Evolutionary conservation across 2,888 invertebrate species (phyloP).

Genomic region (Spodoptera picta): DNA sequence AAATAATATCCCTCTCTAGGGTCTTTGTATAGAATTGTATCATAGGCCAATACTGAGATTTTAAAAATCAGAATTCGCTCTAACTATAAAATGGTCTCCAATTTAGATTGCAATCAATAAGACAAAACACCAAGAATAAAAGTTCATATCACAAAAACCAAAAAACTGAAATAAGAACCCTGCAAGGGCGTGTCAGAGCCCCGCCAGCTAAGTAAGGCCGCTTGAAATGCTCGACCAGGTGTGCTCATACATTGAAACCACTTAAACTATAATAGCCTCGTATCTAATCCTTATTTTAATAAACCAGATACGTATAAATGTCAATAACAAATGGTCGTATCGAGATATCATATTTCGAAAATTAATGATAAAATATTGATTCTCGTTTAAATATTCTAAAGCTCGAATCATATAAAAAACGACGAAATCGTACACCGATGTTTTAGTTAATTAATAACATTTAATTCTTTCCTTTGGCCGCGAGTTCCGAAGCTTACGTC

Average conservation of each 20-base stretch:
- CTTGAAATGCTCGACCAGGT: conserved; percentile 37
- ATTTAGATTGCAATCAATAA: too few relatives aligned
- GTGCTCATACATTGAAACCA: conserved; percentile 38
- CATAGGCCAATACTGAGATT: too few relatives aligned
- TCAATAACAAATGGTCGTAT: conserved; percentile 44
- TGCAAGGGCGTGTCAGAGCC: conserved; percentile 1
- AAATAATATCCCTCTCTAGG: too few relatives aligned
- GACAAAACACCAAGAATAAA: too few relatives aligned
- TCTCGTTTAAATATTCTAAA: conserved; percentile 31
- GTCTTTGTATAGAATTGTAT: too few relatives aligned
- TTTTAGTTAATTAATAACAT: conserved; percentile 47
- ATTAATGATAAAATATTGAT: conserved; percentile 48
- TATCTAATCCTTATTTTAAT: conserved; percentile 45
- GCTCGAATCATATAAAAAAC: conserved; percentile 44
- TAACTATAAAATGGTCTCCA: too few relatives aligned
- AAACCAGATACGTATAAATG: conserved; percentile 50
- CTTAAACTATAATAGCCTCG: conserved; percentile 35
- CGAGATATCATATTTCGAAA: conserved; percentile 53
- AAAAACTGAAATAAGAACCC: neutral
- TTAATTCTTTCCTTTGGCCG: conserved; percentile 38
- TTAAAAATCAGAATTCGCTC: too few relatives aligned
- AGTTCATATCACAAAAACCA: neutral
- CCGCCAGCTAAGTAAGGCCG: conserved; percentile 17
- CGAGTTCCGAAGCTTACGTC: conserved; percentile 54
- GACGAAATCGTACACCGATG: conserved; percentile 46